Evolutionary conservation across 2,797 vertebrate genomes (phyloP).

Genomic region (Betta splendens): DNA sequence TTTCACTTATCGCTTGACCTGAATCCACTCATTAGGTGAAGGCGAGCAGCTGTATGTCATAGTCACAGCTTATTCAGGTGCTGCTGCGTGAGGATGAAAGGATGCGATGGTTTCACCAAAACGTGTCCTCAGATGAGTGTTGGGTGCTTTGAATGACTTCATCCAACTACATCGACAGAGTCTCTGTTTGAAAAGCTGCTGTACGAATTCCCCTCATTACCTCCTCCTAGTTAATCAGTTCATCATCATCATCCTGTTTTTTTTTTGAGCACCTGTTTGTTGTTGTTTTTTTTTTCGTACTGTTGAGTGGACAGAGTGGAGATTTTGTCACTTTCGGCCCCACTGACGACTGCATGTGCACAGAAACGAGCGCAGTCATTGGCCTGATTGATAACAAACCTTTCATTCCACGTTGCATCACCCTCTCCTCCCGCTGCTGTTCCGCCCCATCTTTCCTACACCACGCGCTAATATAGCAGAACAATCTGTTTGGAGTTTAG

Average conservation of each 20-base stretch:
- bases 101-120: no score
- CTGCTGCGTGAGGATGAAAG: no score
- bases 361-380: constrained; percentile 1
- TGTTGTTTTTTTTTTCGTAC: no score
- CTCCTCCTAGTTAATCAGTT: constrained; percentile 24
- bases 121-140: no score
- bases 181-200: constrained; percentile 6
- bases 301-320: no score
- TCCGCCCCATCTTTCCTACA: not conserved
- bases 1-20: no score
- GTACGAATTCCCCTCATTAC: constrained; percentile 5
- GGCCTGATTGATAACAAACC: constrained; percentile 8
- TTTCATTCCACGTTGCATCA: no score
- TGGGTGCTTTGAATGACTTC: no score
- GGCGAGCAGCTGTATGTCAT: no score
- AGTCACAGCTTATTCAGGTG: no score
- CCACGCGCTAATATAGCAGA: constrained; percentile 39
- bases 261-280: constrained; percentile 7
- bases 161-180: no score
- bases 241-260: constrained; percentile 12
- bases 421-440: not conserved
- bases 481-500: constrained; percentile 58
- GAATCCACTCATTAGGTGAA: no score
- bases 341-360: not conserved
- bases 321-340: constrained; percentile 21